Percentiles rank a stretch among this genome's conserved stretches.
phyloP scores from a whole-genome alignment of 2,797 vertebrate species.

The Lacerta bilineata region DNA sequence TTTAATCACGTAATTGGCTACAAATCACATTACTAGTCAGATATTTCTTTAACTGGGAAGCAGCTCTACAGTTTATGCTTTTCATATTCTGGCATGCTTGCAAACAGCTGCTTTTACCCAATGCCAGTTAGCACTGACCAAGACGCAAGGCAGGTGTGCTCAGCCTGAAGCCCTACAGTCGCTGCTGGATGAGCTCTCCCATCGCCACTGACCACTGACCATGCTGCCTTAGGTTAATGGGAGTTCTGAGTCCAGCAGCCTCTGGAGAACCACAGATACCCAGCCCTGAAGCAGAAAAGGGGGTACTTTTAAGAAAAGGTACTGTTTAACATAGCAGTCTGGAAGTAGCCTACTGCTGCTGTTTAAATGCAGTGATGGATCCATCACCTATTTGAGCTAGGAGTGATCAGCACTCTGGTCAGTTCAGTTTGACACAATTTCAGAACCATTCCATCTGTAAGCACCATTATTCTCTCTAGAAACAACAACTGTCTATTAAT shows the following conservation, averaged over 20 bases:
- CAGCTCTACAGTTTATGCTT: background rate
- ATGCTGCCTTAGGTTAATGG: background rate
- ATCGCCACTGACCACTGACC: background rate
- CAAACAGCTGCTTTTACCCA: background rate
- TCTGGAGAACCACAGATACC: background rate
- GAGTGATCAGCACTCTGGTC: background rate
- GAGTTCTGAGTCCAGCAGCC: background rate
- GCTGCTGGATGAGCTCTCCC: no score
- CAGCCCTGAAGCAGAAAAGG: background rate
- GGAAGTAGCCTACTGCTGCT: background rate
- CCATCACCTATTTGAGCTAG: background rate
- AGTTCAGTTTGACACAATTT: background rate
- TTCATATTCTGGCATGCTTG: background rate
- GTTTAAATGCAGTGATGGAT: background rate
- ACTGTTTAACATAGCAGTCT: background rate
- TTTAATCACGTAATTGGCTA: conserved; percentile 3
- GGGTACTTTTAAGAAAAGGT: background rate
- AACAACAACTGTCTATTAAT: background rate
- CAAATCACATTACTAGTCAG: background rate
- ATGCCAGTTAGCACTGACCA: background rate
- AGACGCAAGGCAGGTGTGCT: background rate
- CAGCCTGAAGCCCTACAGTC: background rate
- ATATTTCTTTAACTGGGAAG: background rate
- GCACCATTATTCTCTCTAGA: background rate
- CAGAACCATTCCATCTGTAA: background rate